Evolutionary conservation across 2,888 invertebrate genomes (phyloP).

Genomic region (Calliscelio sp.): DNA sequence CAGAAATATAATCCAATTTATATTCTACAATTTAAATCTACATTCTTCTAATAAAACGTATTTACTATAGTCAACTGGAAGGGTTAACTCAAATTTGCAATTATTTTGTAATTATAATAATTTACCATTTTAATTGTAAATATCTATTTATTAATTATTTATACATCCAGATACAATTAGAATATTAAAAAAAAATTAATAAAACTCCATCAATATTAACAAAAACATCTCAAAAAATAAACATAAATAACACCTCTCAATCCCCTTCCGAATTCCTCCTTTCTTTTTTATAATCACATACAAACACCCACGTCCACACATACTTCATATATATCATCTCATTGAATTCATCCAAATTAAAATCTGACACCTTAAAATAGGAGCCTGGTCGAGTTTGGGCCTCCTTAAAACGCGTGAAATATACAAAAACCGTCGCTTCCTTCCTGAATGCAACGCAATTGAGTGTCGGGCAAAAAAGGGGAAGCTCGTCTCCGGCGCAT

Average conservation of each 20-base stretch:
- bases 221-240: no score
- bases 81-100: no score
- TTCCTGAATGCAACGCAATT: slow-evolving; percentile 43
- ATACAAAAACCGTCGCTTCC: slow-evolving; percentile 58
- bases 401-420: slow-evolving; percentile 59
- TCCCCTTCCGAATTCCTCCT: not conserved
- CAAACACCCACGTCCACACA: not conserved
- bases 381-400: slow-evolving; percentile 1
- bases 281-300: not conserved
- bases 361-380: slow-evolving; percentile 62
- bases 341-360: slow-evolving; percentile 55
- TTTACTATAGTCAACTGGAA: no score
- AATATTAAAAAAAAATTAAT: no score
- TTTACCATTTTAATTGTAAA: no score
- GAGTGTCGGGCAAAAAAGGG: slow-evolving; percentile 36
- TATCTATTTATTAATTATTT: no score
- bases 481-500: slow-evolving; percentile 46
- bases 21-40: no score
- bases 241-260: not conserved
- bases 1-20: no score
- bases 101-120: no score
- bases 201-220: no score
- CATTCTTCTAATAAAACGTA: no score
- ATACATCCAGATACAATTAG: no score
- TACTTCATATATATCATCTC: slow-evolving; percentile 11